Base-by-base conservation (phyloP, 2,888 invertebrate species). In the Brachyptera risi region DNA sequence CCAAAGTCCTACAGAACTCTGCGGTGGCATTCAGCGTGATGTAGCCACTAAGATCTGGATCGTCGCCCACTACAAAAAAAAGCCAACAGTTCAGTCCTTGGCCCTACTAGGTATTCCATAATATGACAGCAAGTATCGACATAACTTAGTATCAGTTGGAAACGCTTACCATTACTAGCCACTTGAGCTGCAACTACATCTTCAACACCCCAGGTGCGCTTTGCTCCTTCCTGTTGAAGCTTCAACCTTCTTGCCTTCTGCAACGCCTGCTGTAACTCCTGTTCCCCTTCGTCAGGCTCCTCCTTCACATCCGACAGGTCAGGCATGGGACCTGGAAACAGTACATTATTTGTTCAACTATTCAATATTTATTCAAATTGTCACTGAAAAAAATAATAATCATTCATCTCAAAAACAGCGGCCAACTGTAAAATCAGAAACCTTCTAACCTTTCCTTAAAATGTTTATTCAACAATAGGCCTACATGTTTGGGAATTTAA, bases 1-100 rank as follows among this genome's bases (percentile, higher is more conserved):
- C 95, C 5, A 97, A 81, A 49, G 95, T 94, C 69, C 96, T 85
- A 73, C 97, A 97, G 79, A 97, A 97, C 80, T 97, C 97, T 0
- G 96, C 96, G 0, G 96, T 96, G 1, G 94, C 88, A 79, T 97
- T 95, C 59, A 97, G 78, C 61, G 89, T 84, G 71, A 96, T 96
- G 67, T 83, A 81, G 2, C 78, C 78, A 56, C 79, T 75, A 26
- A 66, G 68, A 58, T 73, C 76, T 71, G 31, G 63, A 59, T 42
- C 42, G n/a, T n/a, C n/a, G 5, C 42, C 42, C 1, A 7, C 42
- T 42, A 11, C 15, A n/a, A n/a, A n/a, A n/a, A n/a, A n/a, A n/a
- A n/a, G n/a, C n/a, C n/a, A n/a, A n/a, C n/a, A n/a, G n/a, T n/a
- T n/a, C n/a, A n/a, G n/a, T n/a, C n/a, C n/a, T n/a, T n/a, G n/a